phyloP scores from a whole-genome alignment of 2,797 vertebrate species.

The Scomberomorus guttatus region DNA sequence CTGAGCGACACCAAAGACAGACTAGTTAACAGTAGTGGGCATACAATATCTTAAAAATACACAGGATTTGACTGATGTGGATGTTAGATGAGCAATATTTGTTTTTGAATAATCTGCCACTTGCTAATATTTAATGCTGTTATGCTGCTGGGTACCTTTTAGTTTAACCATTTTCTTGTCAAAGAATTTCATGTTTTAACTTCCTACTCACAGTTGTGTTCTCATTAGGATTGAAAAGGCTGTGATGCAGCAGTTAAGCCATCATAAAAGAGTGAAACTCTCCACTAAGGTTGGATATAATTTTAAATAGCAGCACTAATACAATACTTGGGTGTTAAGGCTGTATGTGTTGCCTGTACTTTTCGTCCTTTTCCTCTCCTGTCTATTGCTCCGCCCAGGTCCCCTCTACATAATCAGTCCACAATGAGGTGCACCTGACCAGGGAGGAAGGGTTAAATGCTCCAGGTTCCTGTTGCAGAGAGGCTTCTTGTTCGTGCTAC shows the following conservation, averaged over 20 bases:
- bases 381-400: no score
- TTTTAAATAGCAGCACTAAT: no score
- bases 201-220: neutral
- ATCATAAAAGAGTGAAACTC: no score
- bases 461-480: no score
- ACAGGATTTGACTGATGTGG: conserved; percentile 15
- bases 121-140: neutral
- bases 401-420: no score
- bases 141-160: neutral
- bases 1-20: neutral
- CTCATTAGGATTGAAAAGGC: neutral
- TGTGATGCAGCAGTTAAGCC: neutral
- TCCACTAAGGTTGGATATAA: no score
- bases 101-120: neutral
- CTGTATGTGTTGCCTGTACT: no score
- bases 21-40: neutral
- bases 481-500: no score
- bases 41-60: neutral
- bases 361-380: no score
- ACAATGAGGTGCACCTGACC: no score
- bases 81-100: neutral
- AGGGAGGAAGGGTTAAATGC: no score
- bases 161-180: neutral
- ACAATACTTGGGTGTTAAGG: no score
- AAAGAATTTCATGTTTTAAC: neutral